Conservation (phyloP, 2,797 vertebrate genomes). For the Acrossocheilus fasciatus region DNA sequence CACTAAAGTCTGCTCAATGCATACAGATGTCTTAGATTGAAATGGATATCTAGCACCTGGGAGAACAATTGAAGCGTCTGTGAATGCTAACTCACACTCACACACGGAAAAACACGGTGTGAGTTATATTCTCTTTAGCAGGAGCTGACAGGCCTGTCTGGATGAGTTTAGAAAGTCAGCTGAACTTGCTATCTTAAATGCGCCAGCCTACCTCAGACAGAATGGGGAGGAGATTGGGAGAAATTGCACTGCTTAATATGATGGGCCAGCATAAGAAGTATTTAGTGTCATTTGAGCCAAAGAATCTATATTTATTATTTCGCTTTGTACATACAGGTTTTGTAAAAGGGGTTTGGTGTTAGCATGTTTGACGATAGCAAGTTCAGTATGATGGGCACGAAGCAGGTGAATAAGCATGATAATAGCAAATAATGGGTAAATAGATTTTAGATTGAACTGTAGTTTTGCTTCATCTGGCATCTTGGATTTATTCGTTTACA, state of each 20-base stretch:
- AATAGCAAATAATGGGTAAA: not conserved
- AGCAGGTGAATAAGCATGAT: too few species aligned
- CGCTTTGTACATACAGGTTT: not conserved
- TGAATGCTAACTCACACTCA: not conserved
- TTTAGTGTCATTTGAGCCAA: not conserved
- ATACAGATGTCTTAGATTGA: constrained; percentile 34
- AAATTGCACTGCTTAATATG: not conserved
- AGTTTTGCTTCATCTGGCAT: not conserved
- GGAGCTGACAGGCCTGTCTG: constrained; percentile 21
- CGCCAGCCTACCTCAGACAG: not conserved
- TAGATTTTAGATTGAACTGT: not conserved
- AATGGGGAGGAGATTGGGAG: not conserved
- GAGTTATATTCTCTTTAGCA: constrained; percentile 18
- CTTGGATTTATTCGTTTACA: not conserved
- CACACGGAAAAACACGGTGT: not conserved
- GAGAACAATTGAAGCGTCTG: constrained; percentile 46
- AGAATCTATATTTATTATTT: not conserved
- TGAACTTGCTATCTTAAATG: not conserved
- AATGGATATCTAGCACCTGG: constrained; percentile 30
- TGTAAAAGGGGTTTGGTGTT: not conserved
- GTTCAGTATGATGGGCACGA: not conserved
- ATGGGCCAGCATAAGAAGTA: not conserved
- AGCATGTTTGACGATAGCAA: not conserved
- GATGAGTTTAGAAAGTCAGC: constrained; percentile 12
- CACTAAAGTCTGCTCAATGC: not conserved